Base-by-base conservation (phyloP, 2,888 invertebrate genomes). In the Nycteola revayana region DNA sequence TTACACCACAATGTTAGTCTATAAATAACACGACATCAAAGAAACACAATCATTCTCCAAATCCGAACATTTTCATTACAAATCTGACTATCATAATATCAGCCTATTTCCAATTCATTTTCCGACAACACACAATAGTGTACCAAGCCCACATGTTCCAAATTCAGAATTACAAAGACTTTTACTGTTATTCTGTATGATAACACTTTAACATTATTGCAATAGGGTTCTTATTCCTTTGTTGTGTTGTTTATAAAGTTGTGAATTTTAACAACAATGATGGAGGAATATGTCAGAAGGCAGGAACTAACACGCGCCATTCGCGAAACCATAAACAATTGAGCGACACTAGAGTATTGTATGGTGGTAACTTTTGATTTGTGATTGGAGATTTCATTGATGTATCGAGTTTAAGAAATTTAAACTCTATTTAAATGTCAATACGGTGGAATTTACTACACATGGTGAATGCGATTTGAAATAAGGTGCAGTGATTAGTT, bases 271-370 rank as follows among this genome's bases (percentile, higher is more conserved):
- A 14, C 14, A 67, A 66, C 64, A 69, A 75, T 76, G 75, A 75
- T 75, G 66, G 62, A 76, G 65, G 60, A 56, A 55, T 59, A 41
- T 75, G 72, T 73, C 66, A 49, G 41, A 60, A 53, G 74, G 74
- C 68, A 72, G 67, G 53, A 54, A 60, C 62, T 46, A 60, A 74
- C 75, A 75, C 68, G 70, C 45, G 38, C 42, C 20, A 46, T 46
- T 49, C 36, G 34, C 30, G 28, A 43, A 45, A 46, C 56, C 43
- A 70, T 73, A 73, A 72, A 75, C 66, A 57, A 71, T 62, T 48
- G 48, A 32, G 46, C 52, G 63, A 65, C 61, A 63, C 56, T 56
- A 49, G 46, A 60, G 49, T 52, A 52, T 54, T 54, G 51, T 49
- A 48, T 49, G 36, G 33, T 53, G 52, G 60, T 55, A 51, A 34